A percentile compares a stretch with the other conserved stretches of the same genome.
Evolutionary conservation across 2,888 invertebrate species (phyloP).

Genomic region (Oscheius myriophilus): DNA sequence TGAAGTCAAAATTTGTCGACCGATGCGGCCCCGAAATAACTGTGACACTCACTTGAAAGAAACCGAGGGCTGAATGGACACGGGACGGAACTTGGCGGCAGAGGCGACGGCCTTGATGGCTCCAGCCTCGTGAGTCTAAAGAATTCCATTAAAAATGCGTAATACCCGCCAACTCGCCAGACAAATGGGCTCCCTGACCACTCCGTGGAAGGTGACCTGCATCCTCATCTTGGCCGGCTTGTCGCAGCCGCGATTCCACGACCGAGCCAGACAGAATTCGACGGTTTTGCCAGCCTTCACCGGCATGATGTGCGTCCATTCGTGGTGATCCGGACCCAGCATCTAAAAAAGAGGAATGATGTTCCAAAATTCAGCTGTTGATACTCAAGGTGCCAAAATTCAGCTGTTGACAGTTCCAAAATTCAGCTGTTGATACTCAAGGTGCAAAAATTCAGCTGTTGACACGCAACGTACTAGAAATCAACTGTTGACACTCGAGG

Average conservation of each 20-base stretch:
- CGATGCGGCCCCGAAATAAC: background rate
- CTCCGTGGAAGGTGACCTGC: slow-evolving; percentile 55
- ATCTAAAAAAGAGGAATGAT: slow-evolving; percentile 25
- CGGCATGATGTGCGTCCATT: slow-evolving; percentile 42
- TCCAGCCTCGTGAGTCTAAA: slow-evolving; percentile 35
- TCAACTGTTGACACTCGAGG: background rate
- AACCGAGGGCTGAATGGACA: slow-evolving; percentile 41
- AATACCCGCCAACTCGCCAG: background rate
- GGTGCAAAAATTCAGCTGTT: no score
- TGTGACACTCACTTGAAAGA: slow-evolving; percentile 31
- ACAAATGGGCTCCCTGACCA: slow-evolving; percentile 1
- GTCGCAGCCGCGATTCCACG: slow-evolving; percentile 38
- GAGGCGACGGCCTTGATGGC: slow-evolving; percentile 34
- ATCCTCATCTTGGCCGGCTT: slow-evolving; percentile 48
- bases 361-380: no score
- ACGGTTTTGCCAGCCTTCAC: slow-evolving; percentile 81
- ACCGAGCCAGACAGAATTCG: slow-evolving; percentile 79
- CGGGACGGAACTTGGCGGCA: slow-evolving; percentile 40
- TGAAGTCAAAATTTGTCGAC: no score
- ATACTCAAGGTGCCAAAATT: background rate
- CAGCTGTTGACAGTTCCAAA: slow-evolving; percentile 71
- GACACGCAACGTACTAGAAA: background rate
- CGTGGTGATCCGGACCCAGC: slow-evolving; percentile 42
- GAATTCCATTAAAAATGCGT: background rate
- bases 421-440: background rate